phyloP scores from a whole-genome alignment of 2,113 vertebrate genomes.

The Tupaia chinensis region DNA sequence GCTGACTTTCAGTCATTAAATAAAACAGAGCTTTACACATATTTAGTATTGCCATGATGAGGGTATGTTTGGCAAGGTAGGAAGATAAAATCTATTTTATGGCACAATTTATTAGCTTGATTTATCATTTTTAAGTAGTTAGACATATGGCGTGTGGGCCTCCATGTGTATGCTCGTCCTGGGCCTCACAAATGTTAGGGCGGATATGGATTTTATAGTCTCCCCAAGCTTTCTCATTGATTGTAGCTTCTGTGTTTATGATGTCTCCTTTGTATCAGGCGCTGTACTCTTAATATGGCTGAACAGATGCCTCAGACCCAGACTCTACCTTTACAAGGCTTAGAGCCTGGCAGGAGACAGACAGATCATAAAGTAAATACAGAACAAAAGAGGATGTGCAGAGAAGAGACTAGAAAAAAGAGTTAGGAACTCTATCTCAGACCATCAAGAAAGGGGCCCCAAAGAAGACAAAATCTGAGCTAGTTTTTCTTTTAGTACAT shows the following conservation, averaged over 20 bases:
- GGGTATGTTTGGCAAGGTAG: background rate
- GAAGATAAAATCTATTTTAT: background rate
- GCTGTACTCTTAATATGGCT: rapidly evolving
- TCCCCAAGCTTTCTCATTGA: background rate
- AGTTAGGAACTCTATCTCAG: too few species aligned
- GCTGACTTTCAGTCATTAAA: slow-evolving; percentile 5
- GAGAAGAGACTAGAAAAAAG: background rate
- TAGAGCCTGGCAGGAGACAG: background rate
- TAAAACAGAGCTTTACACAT: background rate
- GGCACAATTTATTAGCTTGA: background rate
- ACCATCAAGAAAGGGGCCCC: background rate
- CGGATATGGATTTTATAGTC: background rate
- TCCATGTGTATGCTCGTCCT: background rate
- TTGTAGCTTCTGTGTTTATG: background rate
- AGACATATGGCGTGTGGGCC: background rate
- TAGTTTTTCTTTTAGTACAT: background rate
- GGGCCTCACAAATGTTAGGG: background rate
- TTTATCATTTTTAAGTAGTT: background rate
- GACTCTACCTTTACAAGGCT: background rate
- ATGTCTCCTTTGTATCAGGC: background rate
- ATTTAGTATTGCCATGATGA: background rate
- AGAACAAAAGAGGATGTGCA: background rate
- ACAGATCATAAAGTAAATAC: background rate
- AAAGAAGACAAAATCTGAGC: background rate
- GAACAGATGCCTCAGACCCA: background rate